phyloP scores from a whole-genome alignment of 2,797 vertebrate species.

The Enteromius fasciolatus region DNA sequence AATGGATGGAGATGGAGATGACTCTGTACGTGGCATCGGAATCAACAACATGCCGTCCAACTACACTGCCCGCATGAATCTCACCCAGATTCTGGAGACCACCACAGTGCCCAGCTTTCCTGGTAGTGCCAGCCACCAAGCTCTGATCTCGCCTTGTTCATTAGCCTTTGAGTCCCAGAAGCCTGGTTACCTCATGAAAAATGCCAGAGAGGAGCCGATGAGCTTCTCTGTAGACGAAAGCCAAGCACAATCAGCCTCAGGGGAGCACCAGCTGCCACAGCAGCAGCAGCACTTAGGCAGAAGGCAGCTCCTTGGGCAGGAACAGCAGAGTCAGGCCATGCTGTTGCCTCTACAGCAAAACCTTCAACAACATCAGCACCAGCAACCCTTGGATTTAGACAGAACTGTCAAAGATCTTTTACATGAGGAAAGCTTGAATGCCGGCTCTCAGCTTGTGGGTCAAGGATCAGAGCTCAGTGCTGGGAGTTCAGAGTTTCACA shows the following conservation, averaged over 20 bases:
- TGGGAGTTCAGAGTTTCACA: constrained; percentile 84
- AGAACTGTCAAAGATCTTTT: constrained; percentile 90
- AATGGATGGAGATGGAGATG: constrained; percentile 88
- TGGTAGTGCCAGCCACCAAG: constrained; percentile 83
- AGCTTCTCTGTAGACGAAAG: constrained; percentile 83
- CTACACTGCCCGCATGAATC: constrained; percentile 97
- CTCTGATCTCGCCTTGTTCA: constrained; percentile 83
- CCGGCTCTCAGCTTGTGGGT: constrained; percentile 83
- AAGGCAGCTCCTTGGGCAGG: constrained; percentile 62
- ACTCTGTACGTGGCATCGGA: constrained; percentile 87
- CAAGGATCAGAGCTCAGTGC: constrained; percentile 85
- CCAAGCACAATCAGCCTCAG: constrained; percentile 83
- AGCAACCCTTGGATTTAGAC: constrained; percentile 87
- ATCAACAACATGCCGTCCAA: constrained; percentile 90
- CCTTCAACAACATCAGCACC: constrained; percentile 67
- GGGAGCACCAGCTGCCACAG: constrained; percentile 71
- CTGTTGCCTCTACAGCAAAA: constrained; percentile 61
- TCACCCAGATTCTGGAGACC: constrained; percentile 96
- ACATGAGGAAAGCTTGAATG: constrained; percentile 81
- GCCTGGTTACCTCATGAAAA: constrained; percentile 90
- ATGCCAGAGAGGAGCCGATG: constrained; percentile 84
- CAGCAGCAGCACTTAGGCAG: constrained; percentile 56
- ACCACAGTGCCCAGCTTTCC: constrained; percentile 75
- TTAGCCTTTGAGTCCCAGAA: constrained; percentile 87
- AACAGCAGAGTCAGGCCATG: constrained; percentile 64